Evolutionary conservation across 2,888 invertebrate genomes (phyloP).

Genomic region (Conistra vaccinii): DNA sequence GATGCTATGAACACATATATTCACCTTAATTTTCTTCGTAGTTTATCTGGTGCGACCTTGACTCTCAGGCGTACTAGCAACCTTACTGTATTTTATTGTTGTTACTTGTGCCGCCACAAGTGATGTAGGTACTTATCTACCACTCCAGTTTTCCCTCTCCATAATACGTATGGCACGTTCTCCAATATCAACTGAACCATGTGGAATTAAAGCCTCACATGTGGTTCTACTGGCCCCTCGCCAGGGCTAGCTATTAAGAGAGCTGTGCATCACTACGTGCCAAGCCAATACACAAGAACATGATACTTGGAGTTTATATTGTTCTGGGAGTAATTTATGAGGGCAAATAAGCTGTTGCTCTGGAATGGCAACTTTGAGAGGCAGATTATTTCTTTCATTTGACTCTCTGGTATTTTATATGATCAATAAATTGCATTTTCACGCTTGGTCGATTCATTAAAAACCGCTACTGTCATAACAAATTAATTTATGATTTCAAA

Average conservation of each 20-base stretch:
- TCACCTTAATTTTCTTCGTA: neutral
- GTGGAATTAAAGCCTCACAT: constrained; percentile 44
- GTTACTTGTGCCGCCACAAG: neutral
- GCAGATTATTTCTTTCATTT: neutral
- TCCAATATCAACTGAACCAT: constrained; percentile 20
- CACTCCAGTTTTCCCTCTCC: neutral
- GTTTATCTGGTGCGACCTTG: neutral
- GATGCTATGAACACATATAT: no score
- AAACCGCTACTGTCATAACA: neutral
- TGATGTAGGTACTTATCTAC: neutral
- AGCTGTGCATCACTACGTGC: constrained; percentile 44
- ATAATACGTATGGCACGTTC: constrained; percentile 5
- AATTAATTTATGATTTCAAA: neutral
- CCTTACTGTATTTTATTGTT: neutral
- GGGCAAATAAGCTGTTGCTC: constrained; percentile 29
- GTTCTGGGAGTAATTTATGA: constrained; percentile 40
- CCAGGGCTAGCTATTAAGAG: constrained; percentile 55
- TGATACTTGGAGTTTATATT: constrained; percentile 31
- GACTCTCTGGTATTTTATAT: neutral
- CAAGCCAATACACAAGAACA: constrained; percentile 44
- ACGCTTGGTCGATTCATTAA: neutral
- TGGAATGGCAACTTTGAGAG: neutral
- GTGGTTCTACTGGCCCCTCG: constrained; percentile 51
- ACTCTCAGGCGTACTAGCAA: neutral
- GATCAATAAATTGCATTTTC: neutral